Evolutionary conservation across 2,888 invertebrate genomes (phyloP).

Genomic region (Agrochola lychnidis): DNA sequence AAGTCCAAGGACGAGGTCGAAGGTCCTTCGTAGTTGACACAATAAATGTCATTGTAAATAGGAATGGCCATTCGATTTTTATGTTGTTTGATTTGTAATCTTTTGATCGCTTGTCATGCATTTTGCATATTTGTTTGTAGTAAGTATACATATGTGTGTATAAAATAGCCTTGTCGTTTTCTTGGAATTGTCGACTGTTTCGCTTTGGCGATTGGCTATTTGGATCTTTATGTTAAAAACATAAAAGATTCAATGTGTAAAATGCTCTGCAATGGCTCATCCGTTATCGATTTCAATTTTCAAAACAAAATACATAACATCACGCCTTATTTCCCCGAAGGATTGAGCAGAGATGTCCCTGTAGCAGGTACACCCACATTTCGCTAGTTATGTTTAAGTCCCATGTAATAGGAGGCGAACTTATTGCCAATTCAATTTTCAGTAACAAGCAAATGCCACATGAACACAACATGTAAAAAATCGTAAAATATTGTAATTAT

Average conservation of each 20-base stretch:
- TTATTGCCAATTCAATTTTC: too few relatives aligned
- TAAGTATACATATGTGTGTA: neutral
- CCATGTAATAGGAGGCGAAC: too few relatives aligned
- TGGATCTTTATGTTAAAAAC: neutral
- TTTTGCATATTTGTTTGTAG: neutral
- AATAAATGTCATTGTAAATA: slow-evolving; percentile 30
- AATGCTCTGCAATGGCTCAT: neutral
- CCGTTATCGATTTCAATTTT: too few relatives aligned
- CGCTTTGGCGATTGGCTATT: neutral
- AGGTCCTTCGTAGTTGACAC: slow-evolving; percentile 17
- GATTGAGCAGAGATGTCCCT: too few relatives aligned
- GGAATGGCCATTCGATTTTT: slow-evolving; percentile 7
- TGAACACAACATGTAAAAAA: too few relatives aligned
- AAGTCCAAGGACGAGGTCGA: slow-evolving; percentile 43
- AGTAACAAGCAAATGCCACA: too few relatives aligned
- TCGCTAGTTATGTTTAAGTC: too few relatives aligned
- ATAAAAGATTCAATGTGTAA: neutral
- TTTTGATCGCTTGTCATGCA: slow-evolving; percentile 10
- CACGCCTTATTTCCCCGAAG: too few relatives aligned
- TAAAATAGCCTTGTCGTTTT: neutral
- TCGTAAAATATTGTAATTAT: too few relatives aligned
- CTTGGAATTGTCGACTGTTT: too few relatives aligned
- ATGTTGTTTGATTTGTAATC: slow-evolving; percentile 14
- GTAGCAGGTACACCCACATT: too few relatives aligned
- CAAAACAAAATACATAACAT: too few relatives aligned